Conservation (phyloP, 2,113 vertebrate species). For the Herpetotheres cachinnans region DNA sequence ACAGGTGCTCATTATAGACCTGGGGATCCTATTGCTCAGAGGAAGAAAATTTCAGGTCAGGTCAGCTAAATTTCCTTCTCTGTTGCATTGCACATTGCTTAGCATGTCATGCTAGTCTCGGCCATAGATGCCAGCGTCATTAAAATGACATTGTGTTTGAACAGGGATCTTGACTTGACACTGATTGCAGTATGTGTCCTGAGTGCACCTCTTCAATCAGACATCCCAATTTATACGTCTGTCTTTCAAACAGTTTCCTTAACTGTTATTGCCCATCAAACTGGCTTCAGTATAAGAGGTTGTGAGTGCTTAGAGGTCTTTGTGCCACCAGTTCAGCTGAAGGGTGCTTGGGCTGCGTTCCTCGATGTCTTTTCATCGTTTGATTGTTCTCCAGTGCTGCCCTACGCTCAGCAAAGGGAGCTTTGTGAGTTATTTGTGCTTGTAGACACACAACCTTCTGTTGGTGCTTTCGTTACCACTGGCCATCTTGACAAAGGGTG, state of each 20-base stretch:
- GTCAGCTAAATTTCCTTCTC: not conserved
- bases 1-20: not conserved
- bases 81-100: accelerated
- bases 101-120: accelerated
- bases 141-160: not conserved
- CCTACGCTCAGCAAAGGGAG: accelerated
- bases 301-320: not conserved
- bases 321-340: not conserved
- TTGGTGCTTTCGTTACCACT: not conserved
- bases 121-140: accelerated
- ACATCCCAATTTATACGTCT: accelerated
- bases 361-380: accelerated
- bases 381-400: not conserved
- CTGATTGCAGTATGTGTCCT: not conserved
- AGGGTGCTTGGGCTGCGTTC: not conserved
- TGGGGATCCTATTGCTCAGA: not conserved
- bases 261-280: not conserved
- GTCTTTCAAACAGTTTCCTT: not conserved
- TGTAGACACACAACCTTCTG: not conserved
- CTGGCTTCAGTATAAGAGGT: not conserved
- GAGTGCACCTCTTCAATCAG: not conserved
- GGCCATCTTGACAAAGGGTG: accelerated
- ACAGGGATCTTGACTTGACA: accelerated
- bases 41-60: not conserved
- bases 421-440: not conserved